These are phyloP conservation scores for Leptura quadrifasciata DNA, from an alignment of 2,888 invertebrate genomes.

Conservation along the genomic window DNA sequence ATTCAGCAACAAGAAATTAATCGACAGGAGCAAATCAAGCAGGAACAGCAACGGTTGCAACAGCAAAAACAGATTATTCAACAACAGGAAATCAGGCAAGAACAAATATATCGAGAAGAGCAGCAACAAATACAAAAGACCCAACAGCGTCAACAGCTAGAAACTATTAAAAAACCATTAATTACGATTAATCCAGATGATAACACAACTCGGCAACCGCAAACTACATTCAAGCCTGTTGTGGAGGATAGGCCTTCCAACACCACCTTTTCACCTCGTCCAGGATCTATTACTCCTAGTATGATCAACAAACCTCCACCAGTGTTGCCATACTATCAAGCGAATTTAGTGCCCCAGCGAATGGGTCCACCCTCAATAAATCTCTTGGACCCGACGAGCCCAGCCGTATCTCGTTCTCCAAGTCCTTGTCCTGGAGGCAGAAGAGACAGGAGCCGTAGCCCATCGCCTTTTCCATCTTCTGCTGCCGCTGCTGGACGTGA, in stretches of 20 bases:
- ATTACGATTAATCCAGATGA: conserved; percentile 66
- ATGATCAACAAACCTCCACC: conserved; percentile 85
- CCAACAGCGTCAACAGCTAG: conserved; percentile 38
- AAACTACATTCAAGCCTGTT: conserved; percentile 78
- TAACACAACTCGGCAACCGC: conserved; percentile 72
- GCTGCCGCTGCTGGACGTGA: conserved; percentile 56
- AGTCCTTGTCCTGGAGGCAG: conserved; percentile 76
- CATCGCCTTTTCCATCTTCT: conserved; percentile 66
- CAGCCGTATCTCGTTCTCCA: conserved; percentile 79
- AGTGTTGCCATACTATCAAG: conserved; percentile 86
- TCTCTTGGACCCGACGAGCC: conserved; percentile 78
- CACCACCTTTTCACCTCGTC: conserved; percentile 76
- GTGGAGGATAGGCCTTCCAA: conserved; percentile 74
- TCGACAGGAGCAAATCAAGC: background rate
- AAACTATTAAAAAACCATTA: conserved; percentile 62
- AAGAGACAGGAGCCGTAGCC: conserved; percentile 67
- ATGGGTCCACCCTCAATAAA: conserved; percentile 78
- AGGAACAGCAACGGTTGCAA: conserved; percentile 5
- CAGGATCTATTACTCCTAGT: conserved; percentile 82
- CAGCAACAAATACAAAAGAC: conserved; percentile 47
- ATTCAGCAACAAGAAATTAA: background rate
- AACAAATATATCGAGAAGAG: background rate
- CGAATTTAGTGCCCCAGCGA: conserved; percentile 83
- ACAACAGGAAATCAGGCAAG: conserved; percentile 25
- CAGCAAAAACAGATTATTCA: conserved; percentile 12